phyloP scores from a whole-genome alignment of 2,113 vertebrate genomes.

The Malurus cyaneus region DNA sequence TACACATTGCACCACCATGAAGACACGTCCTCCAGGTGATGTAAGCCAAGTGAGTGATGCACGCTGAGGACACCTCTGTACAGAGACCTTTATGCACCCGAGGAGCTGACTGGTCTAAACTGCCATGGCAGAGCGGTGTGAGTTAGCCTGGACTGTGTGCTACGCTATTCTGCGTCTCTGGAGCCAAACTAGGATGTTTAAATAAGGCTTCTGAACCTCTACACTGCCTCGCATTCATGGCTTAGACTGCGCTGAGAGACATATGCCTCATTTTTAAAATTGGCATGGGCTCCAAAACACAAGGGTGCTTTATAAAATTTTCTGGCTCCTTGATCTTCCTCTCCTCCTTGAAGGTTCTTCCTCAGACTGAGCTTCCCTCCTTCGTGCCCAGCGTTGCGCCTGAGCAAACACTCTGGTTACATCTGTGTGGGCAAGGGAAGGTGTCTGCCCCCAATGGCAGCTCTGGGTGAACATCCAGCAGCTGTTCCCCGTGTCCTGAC shows the following conservation, averaged over 20 bases:
- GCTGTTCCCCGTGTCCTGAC: fast-evolving
- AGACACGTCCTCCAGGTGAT: not conserved
- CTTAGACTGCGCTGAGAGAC: not conserved
- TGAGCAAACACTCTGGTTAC: slow-evolving; percentile 7
- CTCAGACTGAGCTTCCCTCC: not conserved
- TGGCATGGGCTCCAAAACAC: slow-evolving; percentile 5
- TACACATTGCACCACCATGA: not conserved
- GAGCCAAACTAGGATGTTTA: slow-evolving; percentile 18
- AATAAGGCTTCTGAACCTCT: slow-evolving; percentile 33
- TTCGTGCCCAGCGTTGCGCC: not conserved
- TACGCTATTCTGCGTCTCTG: not conserved
- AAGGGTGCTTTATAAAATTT: slow-evolving; percentile 35
- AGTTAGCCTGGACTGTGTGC: not conserved
- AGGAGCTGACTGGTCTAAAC: not conserved
- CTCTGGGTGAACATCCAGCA: not conserved
- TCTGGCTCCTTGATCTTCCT: slow-evolving; percentile 23
- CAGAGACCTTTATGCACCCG: not conserved
- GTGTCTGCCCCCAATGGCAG: not conserved
- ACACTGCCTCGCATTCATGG: slow-evolving; percentile 52
- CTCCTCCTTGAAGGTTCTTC: slow-evolving; percentile 11
- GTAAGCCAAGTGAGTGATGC: not conserved
- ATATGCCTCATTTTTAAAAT: slow-evolving; percentile 24
- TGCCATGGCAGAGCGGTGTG: not conserved
- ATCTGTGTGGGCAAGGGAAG: not conserved
- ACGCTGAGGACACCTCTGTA: not conserved